These are phyloP conservation scores for Girardinus metallicus DNA, from an alignment of 2,797 vertebrate genomes.

Conservation along the genomic window DNA sequence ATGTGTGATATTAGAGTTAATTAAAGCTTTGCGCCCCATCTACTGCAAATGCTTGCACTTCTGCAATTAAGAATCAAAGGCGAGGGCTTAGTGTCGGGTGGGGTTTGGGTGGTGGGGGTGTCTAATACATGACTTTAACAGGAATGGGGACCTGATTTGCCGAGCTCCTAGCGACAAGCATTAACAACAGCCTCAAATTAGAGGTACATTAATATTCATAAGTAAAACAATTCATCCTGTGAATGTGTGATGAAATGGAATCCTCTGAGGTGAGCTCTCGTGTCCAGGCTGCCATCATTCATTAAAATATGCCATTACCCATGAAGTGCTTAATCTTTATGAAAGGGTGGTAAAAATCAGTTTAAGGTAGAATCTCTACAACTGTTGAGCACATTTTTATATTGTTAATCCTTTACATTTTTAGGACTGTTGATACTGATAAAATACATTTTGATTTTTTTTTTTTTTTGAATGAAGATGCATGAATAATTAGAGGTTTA, in stretches of 20 bases:
- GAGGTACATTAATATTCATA: slow-evolving; percentile 89
- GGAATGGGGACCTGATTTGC: slow-evolving; percentile 86
- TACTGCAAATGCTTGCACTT: slow-evolving; percentile 85
- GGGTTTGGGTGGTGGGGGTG: slow-evolving; percentile 73
- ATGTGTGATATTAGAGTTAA: slow-evolving; percentile 89
- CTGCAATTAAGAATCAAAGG: slow-evolving; percentile 91
- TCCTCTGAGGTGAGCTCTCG: slow-evolving; percentile 82
- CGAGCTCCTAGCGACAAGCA: slow-evolving; percentile 88
- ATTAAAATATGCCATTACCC: slow-evolving; percentile 87
- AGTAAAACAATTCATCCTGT: slow-evolving; percentile 87
- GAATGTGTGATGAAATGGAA: slow-evolving; percentile 85
- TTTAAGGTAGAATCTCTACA: slow-evolving; percentile 66
- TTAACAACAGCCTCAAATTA: slow-evolving; percentile 89
- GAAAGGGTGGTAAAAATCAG: slow-evolving; percentile 74
- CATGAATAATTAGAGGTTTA: background rate
- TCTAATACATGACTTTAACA: slow-evolving; percentile 87
- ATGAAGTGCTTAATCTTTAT: slow-evolving; percentile 85
- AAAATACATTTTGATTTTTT: background rate
- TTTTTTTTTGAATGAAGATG: background rate
- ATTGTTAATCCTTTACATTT: slow-evolving; percentile 44
- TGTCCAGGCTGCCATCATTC: slow-evolving; percentile 80
- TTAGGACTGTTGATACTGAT: background rate
- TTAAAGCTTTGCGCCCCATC: slow-evolving; percentile 89
- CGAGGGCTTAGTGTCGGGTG: slow-evolving; percentile 88
- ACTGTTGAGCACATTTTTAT: slow-evolving; percentile 51